phyloP scores from a whole-genome alignment of 2,888 invertebrate species.

The Abrostola tripartita region DNA sequence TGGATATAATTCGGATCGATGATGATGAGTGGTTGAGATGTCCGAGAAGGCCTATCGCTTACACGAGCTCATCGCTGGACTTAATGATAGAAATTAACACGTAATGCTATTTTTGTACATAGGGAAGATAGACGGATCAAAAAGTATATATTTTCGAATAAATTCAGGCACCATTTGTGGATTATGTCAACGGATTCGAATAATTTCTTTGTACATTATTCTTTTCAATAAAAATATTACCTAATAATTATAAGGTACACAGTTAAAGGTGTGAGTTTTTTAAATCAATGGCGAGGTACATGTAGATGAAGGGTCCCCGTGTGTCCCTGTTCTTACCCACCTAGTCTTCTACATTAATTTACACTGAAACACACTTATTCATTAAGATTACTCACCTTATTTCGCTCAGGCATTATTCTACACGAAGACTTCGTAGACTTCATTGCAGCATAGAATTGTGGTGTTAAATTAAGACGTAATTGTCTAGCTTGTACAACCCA shows the following conservation, averaged over 20 bases:
- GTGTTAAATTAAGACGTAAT: constrained; percentile 17
- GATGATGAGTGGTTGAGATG: constrained; percentile 19
- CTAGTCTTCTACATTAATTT: constrained; percentile 3
- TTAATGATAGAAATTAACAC: constrained; percentile 44
- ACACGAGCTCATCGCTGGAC: constrained; percentile 35
- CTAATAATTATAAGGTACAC: neutral
- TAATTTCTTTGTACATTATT: neutral
- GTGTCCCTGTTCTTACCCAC: neutral
- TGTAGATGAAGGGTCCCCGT: constrained; percentile 2
- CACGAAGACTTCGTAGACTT: constrained; percentile 17
- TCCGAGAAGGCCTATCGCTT: constrained; percentile 38
- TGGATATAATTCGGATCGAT: too few relatives aligned
- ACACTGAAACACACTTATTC: neutral
- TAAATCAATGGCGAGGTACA: neutral
- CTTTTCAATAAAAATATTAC: neutral
- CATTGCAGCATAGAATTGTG: constrained; percentile 20
- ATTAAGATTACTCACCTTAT: constrained; percentile 6
- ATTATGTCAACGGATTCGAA: constrained; percentile 19
- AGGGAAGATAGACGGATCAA: constrained; percentile 37
- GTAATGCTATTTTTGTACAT: constrained; percentile 58
- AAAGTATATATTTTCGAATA: constrained; percentile 48
- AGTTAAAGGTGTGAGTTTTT: neutral
- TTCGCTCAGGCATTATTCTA: constrained; percentile 42
- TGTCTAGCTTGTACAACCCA: constrained; percentile 24
- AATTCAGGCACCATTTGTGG: constrained; percentile 17